A percentile compares a stretch with the other conserved stretches of the same genome.
Conservation (phyloP, 2,113 vertebrate genomes). For the Nanorana parkeri region DNA sequence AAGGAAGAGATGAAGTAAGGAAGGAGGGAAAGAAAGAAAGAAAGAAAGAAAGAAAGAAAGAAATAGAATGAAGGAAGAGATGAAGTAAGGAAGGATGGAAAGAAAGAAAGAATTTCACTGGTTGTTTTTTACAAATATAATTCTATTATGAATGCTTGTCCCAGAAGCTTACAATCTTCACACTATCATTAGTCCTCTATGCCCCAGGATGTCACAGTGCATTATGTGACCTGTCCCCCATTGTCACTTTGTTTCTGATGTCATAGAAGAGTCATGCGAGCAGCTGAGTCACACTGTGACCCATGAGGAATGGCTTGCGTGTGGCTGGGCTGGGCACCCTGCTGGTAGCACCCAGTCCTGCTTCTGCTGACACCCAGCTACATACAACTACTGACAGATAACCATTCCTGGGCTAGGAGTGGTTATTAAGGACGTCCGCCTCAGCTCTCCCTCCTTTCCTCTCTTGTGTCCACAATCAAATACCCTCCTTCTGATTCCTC, state of each 20-base stretch:
- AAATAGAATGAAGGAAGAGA: too few species aligned
- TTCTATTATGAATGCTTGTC: neutral
- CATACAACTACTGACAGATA: slow-evolving; percentile 14
- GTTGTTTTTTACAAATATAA: too few species aligned
- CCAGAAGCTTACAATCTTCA: neutral
- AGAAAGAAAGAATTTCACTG: too few species aligned
- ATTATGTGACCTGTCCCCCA: neutral
- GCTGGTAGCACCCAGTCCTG: neutral
- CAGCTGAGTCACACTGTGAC: neutral
- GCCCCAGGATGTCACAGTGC: neutral
- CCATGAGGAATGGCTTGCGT: neutral
- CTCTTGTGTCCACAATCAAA: neutral
- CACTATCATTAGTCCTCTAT: neutral
- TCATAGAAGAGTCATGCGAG: neutral
- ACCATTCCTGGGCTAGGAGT: slow-evolving; percentile 23
- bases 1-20: too few species aligned
- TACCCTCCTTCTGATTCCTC: neutral
- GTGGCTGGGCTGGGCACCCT: slow-evolving; percentile 7
- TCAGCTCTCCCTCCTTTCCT: too few species aligned
- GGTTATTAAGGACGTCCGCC: slow-evolving; percentile 35
- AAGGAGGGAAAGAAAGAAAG: too few species aligned
- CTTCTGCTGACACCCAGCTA: neutral
- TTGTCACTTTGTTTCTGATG: neutral
- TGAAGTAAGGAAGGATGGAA: too few species aligned
- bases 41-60: too few species aligned